Percentiles rank a stretch among this genome's conserved stretches.
These are phyloP conservation scores for Schizaphis graminum DNA, from an alignment of 2,888 invertebrate species.

Conservation along the genomic window DNA sequence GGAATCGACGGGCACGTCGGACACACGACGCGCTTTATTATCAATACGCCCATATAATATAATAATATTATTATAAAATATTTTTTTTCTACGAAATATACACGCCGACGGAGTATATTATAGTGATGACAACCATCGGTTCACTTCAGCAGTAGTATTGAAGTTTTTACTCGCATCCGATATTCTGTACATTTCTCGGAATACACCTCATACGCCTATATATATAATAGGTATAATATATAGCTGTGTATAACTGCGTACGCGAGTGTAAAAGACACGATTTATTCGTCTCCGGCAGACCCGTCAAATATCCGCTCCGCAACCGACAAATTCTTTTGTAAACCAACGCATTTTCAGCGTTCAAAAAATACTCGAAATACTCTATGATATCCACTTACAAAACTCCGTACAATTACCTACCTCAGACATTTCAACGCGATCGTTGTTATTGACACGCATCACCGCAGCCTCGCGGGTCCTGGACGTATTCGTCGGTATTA, in stretches of 20 bases:
- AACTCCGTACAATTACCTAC: neutral
- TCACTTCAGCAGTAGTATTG: neutral
- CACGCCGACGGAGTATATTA: neutral
- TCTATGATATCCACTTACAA: neutral
- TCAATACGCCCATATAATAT: too few species aligned
- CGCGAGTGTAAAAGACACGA: neutral
- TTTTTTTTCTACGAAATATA: neutral
- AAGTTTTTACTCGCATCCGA: neutral
- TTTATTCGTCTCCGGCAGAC: neutral
- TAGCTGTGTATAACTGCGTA: neutral
- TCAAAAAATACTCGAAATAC: neutral
- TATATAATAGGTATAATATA: neutral
- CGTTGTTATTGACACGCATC: neutral
- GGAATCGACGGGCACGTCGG: neutral
- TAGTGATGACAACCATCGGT: neutral
- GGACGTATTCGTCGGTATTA: neutral
- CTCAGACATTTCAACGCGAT: neutral
- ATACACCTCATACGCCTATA: neutral
- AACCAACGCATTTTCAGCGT: neutral
- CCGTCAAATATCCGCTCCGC: neutral
- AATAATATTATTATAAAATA: neutral
- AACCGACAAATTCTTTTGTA: neutral
- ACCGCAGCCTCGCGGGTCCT: neutral
- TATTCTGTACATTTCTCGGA: neutral
- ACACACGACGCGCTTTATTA: neutral